These are phyloP conservation scores for Chrysina gloriosa DNA, from an alignment of 2,888 invertebrate species.

Conservation along the genomic window DNA sequence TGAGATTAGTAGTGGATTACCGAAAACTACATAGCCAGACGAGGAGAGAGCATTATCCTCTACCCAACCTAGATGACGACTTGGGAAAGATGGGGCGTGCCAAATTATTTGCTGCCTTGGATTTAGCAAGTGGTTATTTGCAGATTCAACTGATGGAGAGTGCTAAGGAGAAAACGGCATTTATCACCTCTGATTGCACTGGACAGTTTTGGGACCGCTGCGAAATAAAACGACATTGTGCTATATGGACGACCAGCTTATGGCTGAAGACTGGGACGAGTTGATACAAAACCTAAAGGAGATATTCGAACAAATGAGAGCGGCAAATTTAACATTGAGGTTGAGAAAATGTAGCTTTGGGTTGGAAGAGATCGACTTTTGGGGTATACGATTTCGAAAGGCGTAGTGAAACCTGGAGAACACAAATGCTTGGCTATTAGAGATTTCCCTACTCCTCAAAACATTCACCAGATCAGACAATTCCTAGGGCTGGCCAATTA, in stretches of 20 bases:
- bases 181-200: background rate
- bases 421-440: background rate
- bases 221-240: background rate
- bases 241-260: background rate
- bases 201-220: background rate
- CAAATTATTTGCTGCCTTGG: too few relatives aligned
- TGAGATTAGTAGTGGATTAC: background rate
- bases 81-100: too few relatives aligned
- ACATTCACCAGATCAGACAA: background rate
- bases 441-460: background rate
- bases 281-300: background rate
- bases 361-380: too few relatives aligned
- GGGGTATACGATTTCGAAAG: too few relatives aligned
- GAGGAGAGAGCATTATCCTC: too few relatives aligned
- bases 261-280: slow-evolving; percentile 4
- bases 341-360: background rate
- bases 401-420: too few relatives aligned
- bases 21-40: background rate
- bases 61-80: too few relatives aligned
- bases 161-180: too few relatives aligned
- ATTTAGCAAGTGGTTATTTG: too few relatives aligned
- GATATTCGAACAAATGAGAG: background rate
- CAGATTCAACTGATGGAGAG: too few relatives aligned
- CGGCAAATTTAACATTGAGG: background rate
- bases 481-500: background rate